These are phyloP conservation scores for Anolis carolinensis DNA, from an alignment of 2,113 vertebrate species.

Conservation along the genomic window DNA sequence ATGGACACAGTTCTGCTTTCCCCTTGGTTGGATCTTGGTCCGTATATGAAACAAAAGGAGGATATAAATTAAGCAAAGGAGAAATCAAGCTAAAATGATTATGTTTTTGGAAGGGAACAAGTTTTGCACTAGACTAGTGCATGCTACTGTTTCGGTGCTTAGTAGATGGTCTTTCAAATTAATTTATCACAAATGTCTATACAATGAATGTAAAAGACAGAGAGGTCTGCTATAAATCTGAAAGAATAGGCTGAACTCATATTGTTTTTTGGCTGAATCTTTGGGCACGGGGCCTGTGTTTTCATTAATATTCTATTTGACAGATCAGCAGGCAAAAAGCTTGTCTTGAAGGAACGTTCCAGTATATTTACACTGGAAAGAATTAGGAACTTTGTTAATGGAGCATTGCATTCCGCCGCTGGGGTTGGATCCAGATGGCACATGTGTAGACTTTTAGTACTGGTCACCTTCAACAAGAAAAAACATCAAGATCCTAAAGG, in stretches of 20 bases:
- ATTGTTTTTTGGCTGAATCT: constrained; percentile 51
- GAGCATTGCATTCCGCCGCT: neutral
- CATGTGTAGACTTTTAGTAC: neutral
- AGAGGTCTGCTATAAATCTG: constrained; percentile 68
- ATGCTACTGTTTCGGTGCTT: constrained; percentile 16
- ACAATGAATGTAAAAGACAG: constrained; percentile 64
- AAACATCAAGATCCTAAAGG: neutral
- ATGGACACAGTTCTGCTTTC: too few relatives aligned
- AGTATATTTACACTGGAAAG: constrained; percentile 40
- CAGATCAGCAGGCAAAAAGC: constrained; percentile 38
- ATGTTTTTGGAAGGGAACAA: neutral
- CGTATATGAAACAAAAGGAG: neutral
- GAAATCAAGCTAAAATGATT: neutral
- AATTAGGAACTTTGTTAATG: constrained; percentile 36
- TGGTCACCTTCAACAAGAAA: constrained; percentile 9
- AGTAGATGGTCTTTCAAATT: constrained; percentile 45
- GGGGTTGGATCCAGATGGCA: constrained; percentile 35
- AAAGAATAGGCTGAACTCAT: constrained; percentile 55
- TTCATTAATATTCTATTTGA: constrained; percentile 45
- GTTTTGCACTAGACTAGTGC: constrained; percentile 32
- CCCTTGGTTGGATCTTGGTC: too few relatives aligned
- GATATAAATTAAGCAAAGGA: neutral
- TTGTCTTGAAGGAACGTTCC: constrained; percentile 34
- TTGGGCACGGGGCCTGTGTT: constrained; percentile 19
- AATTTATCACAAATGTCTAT: constrained; percentile 71